Base-by-base conservation (phyloP, 2,113 vertebrate genomes). In the Gymnogyps californianus region DNA sequence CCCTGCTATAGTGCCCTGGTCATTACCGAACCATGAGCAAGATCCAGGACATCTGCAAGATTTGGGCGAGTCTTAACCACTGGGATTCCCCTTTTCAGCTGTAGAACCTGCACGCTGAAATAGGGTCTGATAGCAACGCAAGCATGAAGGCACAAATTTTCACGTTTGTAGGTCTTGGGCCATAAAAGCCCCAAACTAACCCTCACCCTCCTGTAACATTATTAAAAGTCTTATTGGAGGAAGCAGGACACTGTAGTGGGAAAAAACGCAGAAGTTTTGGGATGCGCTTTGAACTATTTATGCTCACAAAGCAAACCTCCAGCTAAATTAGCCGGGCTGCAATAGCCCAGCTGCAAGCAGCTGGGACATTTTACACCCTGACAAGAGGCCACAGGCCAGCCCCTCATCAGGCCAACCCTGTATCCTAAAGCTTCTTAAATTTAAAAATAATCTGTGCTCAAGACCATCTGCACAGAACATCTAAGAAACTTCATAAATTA, bases 111-210 rank as follows among this genome's bases (percentile, higher is more conserved):
- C 40, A 16, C 3, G 2, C 24, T 38, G 55, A 59, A 34, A 52
- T 1, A n/a, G 32, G 51, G 31, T 20, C 16, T 1, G 2, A 5
- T 0, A 47, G 46, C 28, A 77, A 8, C 0, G 3, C 11, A 34
- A 61, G 57, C 52, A 21, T 0, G 1, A 58, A 71, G 17, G 49
- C 7, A 7, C 5, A 3, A 20, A 42, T 46, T 58, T 13, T 29
- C 40, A 24, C 0, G 0, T 31, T 7, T 46, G 31, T 22, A 54
- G 14, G 19, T 87, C 19, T 57, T 7, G 6, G 12, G 28, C 16
- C 32, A 38, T 14, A 47, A 79, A 70, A 89, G 1, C 6, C 20
- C 31, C 40, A 17, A 40, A 44, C 20, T 16, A 46, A 70, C 10
- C 9, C 13, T 21, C 19, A 15, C 11, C 32, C 32, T 54, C 31